phyloP scores from a whole-genome alignment of 2,113 vertebrate species.

The Corydoras sp. region DNA sequence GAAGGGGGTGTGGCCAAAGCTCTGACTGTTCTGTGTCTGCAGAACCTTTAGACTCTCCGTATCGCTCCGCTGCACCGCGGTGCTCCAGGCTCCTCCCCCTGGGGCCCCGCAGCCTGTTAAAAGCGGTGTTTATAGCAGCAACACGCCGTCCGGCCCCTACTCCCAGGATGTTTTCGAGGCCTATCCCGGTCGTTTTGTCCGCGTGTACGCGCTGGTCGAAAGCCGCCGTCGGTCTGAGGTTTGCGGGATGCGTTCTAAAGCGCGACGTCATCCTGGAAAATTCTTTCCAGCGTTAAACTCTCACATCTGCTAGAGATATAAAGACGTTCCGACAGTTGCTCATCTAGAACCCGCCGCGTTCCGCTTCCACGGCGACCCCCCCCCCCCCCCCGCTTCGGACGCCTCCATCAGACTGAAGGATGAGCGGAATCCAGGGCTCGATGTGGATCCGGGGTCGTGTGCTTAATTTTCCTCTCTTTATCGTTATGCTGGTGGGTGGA shows the following conservation, averaged over 20 bases:
- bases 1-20: too few relatives aligned
- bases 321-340: background rate
- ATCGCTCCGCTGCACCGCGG: background rate
- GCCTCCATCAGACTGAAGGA: background rate
- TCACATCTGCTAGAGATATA: slow-evolving; percentile 42
- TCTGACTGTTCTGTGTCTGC: too few relatives aligned
- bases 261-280: slow-evolving; percentile 5
- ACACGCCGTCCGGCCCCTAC: slow-evolving; percentile 13
- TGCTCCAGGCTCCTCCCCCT: background rate
- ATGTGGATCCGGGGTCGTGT: background rate
- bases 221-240: too few relatives aligned
- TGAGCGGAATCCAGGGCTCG: background rate
- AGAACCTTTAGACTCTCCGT: too few relatives aligned
- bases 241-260: too few relatives aligned
- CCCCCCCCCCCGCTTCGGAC: too few relatives aligned
- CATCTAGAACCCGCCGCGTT: background rate
- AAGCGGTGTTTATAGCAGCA: slow-evolving; percentile 35
- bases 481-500: too few relatives aligned
- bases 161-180: slow-evolving; percentile 6
- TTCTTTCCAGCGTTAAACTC: slow-evolving; percentile 21
- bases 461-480: background rate
- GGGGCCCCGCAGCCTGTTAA: background rate
- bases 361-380: background rate
- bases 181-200: background rate
- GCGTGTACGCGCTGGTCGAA: too few relatives aligned